Evolutionary conservation across 2,113 vertebrate genomes (phyloP).

Genomic region (Misgurnus mizolepis): DNA sequence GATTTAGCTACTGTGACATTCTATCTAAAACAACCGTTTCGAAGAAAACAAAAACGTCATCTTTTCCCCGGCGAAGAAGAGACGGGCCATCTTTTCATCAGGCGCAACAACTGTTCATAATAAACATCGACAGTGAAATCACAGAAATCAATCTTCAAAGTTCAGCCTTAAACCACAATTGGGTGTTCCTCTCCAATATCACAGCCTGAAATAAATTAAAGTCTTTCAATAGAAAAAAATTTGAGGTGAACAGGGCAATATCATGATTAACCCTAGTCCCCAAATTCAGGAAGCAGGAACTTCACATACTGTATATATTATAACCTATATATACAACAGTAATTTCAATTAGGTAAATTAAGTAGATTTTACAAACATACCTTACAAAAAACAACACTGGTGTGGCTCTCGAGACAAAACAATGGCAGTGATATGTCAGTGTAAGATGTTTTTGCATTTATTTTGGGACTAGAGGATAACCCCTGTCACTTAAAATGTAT

Average conservation of each 20-base stretch:
- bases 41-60: conserved; percentile 49
- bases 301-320: too few species aligned
- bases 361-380: too few species aligned
- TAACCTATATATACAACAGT: too few species aligned
- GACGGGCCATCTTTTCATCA: conserved; percentile 57
- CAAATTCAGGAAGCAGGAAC: not conserved
- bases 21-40: conserved; percentile 63
- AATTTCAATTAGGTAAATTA: too few species aligned
- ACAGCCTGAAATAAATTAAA: conserved; percentile 25
- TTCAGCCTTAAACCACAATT: not conserved
- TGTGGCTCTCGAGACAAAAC: too few species aligned
- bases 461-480: too few species aligned
- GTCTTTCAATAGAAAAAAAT: conserved; percentile 17
- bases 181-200: conserved; percentile 10
- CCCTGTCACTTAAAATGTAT: too few species aligned
- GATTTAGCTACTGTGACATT: conserved; percentile 72
- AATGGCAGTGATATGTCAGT: too few species aligned
- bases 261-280: not conserved
- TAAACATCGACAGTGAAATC: conserved; percentile 65
- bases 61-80: not conserved
- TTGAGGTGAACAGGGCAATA: conserved; percentile 3
- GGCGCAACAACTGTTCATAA: conserved; percentile 68
- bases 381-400: too few species aligned
- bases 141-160: conserved; percentile 61
- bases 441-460: too few species aligned